A percentile compares a stretch with the other conserved stretches of the same genome.
phyloP scores from a whole-genome alignment of 2,797 vertebrate species.

The Leptodactylus fallax region DNA sequence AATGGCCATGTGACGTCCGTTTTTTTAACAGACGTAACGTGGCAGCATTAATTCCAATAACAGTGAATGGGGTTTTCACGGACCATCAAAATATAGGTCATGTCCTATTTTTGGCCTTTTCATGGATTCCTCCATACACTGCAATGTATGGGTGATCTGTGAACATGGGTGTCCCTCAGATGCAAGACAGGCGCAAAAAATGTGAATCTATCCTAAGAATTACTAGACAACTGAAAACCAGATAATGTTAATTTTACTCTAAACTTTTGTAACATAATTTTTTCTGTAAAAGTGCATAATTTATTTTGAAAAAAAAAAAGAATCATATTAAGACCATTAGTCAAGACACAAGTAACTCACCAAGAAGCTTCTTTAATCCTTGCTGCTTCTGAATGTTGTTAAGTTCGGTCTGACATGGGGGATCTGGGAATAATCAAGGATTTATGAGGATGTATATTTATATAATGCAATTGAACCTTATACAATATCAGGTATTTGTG shows the following conservation, averaged over 20 bases:
- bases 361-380: conserved; percentile 76
- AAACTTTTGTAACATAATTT: too few species aligned
- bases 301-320: neutral
- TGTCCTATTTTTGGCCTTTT: too few species aligned
- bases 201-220: too few species aligned
- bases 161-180: too few species aligned
- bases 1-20: too few species aligned
- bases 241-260: neutral
- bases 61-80: too few species aligned
- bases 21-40: too few species aligned
- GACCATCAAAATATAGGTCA: too few species aligned
- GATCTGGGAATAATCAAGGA: conserved; percentile 71
- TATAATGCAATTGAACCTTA: neutral
- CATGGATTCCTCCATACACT: too few species aligned
- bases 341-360: conserved; percentile 69
- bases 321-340: neutral
- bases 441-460: neutral
- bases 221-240: neutral
- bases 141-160: too few species aligned
- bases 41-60: too few species aligned
- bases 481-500: neutral
- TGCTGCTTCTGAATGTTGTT: conserved; percentile 77
- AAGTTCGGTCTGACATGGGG: conserved; percentile 82
- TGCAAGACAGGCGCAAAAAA: too few species aligned
- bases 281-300: neutral